Evolutionary conservation across 2,113 vertebrate species (phyloP).

Genomic region (Pseudonaja textilis): DNA sequence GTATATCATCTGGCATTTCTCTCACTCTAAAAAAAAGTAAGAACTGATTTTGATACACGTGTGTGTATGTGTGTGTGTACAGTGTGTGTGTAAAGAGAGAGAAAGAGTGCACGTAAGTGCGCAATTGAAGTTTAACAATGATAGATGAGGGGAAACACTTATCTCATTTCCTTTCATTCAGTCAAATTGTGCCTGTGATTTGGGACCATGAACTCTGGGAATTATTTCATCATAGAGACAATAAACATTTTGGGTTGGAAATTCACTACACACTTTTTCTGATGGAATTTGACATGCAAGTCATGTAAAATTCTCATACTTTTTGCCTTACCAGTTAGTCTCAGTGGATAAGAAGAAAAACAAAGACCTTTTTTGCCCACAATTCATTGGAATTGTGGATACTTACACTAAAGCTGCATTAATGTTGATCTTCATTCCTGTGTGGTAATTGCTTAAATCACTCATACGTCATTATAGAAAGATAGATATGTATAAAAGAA

Average conservation of each 20-base stretch:
- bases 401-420: background rate
- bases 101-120: background rate
- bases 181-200: background rate
- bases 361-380: background rate
- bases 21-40: constrained; percentile 37
- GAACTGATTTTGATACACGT: constrained; percentile 21
- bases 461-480: background rate
- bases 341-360: accelerated
- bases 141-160: constrained; percentile 54
- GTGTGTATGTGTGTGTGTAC: background rate
- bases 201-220: constrained; percentile 25
- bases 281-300: background rate
- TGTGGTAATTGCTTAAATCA: background rate
- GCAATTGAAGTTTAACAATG: constrained; percentile 36
- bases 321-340: constrained; percentile 4
- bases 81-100: constrained; percentile 4
- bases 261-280: background rate
- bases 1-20: background rate
- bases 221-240: constrained; percentile 25
- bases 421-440: background rate
- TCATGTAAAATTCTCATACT: accelerated
- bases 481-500: background rate
- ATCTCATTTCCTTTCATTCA: constrained; percentile 53
- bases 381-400: background rate
- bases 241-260: constrained; percentile 26